phyloP scores from a whole-genome alignment of 2,113 vertebrate species.

The Cochlearius cochlearius region DNA sequence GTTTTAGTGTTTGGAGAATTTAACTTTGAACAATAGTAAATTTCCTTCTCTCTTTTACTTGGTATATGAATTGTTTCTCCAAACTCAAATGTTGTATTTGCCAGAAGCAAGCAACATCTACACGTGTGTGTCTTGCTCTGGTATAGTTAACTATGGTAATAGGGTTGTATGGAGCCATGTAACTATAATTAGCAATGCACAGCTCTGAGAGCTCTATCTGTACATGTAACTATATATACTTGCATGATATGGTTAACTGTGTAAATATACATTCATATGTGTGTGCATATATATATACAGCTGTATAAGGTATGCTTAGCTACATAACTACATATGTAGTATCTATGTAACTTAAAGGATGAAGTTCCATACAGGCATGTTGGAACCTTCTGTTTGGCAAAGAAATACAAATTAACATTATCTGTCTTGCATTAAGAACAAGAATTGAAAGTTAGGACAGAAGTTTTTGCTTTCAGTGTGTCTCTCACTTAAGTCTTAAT shows the following conservation, averaged over 20 bases:
- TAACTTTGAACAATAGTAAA: background rate
- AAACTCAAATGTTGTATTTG: background rate
- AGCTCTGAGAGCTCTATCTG: background rate
- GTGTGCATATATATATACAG: rapidly evolving
- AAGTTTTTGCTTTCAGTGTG: background rate
- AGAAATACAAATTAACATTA: background rate
- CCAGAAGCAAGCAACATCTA: background rate
- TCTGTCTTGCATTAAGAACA: background rate
- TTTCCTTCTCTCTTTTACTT: background rate
- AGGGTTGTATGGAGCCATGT: background rate
- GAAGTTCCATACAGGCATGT: background rate
- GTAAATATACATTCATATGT: background rate
- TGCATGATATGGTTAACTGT: background rate
- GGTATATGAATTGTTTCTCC: background rate
- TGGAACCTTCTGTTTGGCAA: background rate
- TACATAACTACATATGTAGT: background rate
- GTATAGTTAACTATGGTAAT: background rate
- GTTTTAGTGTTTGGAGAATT: background rate
- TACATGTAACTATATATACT: background rate
- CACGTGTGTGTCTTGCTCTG: background rate
- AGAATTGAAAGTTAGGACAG: background rate
- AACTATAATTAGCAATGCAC: background rate
- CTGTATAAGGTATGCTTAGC: background rate
- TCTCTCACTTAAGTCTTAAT: background rate
- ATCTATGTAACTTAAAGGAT: background rate